These are phyloP conservation scores for Lepidotrigona ventralis DNA, from an alignment of 1,140 invertebrate species.

Conservation along the genomic window DNA sequence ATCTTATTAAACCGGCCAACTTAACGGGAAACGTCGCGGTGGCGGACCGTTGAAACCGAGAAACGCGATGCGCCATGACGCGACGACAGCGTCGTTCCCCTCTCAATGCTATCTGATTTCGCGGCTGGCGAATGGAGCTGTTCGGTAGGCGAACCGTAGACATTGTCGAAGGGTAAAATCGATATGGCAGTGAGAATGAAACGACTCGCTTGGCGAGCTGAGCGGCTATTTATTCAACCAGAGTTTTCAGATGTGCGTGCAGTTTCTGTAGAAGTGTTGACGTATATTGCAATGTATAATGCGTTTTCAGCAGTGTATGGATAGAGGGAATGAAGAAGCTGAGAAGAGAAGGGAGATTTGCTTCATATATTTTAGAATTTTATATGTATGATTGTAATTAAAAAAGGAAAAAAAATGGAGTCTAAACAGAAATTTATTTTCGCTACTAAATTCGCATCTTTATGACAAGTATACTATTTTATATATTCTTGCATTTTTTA, in stretches of 20 bases:
- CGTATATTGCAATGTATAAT: not conserved
- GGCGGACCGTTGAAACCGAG: not conserved
- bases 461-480: no score
- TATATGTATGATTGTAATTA: no score
- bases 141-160: not conserved
- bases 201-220: no score
- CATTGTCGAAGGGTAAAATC: not conserved
- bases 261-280: not conserved
- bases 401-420: no score
- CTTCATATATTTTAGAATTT: no score
- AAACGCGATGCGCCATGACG: not conserved
- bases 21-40: conserved; percentile 21
- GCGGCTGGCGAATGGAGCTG: not conserved
- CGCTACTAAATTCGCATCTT: no score
- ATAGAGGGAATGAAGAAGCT: no score
- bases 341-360: no score
- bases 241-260: not conserved
- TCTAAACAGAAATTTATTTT: no score
- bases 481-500: no score
- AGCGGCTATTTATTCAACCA: not conserved
- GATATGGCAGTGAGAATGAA: not conserved
- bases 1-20: conserved; percentile 38
- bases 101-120: conserved; percentile 6
- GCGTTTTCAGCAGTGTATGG: no score
- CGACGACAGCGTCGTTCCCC: not conserved